phyloP scores from a whole-genome alignment of 2,113 vertebrate species.

The Lichenostomus cassidix region DNA sequence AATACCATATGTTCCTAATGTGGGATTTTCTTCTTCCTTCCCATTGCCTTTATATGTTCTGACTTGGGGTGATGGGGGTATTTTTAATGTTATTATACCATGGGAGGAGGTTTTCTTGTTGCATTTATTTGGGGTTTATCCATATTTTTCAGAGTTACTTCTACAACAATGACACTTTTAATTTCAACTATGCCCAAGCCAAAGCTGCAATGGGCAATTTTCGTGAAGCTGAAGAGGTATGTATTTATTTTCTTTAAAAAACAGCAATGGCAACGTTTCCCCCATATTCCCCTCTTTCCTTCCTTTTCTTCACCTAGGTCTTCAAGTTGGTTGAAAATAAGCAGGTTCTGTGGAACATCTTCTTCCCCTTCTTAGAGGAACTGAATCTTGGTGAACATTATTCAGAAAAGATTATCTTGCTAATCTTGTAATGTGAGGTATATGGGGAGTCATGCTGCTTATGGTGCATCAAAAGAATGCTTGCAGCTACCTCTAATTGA shows the following conservation, averaged over 20 bases:
- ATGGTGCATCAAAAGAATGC: constrained; percentile 1
- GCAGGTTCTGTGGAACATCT: neutral
- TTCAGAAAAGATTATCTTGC: constrained; percentile 36
- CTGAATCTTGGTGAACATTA: neutral
- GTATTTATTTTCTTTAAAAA: constrained; percentile 38
- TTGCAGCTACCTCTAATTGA: constrained; percentile 47
- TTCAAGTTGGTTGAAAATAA: constrained; percentile 13
- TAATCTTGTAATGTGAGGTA: constrained; percentile 36
- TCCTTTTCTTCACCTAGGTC: neutral
- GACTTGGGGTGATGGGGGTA: neutral
- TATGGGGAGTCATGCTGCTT: neutral
- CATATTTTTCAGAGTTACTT: constrained; percentile 89
- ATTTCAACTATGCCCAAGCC: constrained; percentile 97
- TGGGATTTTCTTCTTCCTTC: constrained; percentile 6
- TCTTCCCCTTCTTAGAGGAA: neutral
- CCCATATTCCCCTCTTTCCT: neutral
- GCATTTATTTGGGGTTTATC: neutral
- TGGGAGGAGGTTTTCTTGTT: neutral
- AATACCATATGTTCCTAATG: neutral
- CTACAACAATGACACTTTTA: constrained; percentile 94
- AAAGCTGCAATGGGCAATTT: constrained; percentile 92
- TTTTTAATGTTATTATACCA: neutral
- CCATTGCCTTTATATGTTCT: neutral
- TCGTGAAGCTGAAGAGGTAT: constrained; percentile 92
- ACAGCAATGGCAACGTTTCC: neutral